Base-by-base conservation (phyloP, 2,888 invertebrate genomes). In the Apeira syringaria region DNA sequence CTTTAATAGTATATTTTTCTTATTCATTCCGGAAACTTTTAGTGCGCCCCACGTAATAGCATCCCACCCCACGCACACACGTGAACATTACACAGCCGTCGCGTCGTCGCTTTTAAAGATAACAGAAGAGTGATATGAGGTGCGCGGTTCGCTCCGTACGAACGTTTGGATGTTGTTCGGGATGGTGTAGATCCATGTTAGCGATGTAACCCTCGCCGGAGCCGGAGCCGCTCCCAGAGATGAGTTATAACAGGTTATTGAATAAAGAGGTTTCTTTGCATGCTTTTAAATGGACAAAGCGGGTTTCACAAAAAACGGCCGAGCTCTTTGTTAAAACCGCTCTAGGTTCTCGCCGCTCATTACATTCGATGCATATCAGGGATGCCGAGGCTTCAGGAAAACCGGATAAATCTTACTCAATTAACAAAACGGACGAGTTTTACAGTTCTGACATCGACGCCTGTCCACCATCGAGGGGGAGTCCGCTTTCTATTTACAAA, bases 381-480 rank as follows among this genome's bases (percentile, higher is more conserved):
- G 9, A 15, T 9, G 13, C 17, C 8, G n/a, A 29, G 15, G 8
- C 8, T 7, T 3, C 30, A 9, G 10, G 13, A 12, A 6, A 20
- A 11, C 20, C 30, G 18, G 18, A 31, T 31, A 7, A 17, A 25
- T 25, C 15, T 25, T 15, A 25, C 10, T 24, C 13, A 12, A 31
- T 20, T 22, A 22, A 31, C 31, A 22, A 12, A 7, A n/a, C n/a
- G 20, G 5, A 29, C 13, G 29, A 5, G 29, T 8, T 9, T 22
- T 15, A 22, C 28, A 32, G 20, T 9, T 28, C 27, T 17, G 34
- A 18, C 24, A 29, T 40, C 27, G 17, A 33, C 33, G 33, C 27
- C 20, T 24, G 20, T 29, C 22, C 13, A 13, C 9, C 15, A 10
- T 20, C 15, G 20, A 13, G n/a, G 33, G 39, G 33, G 24, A 15